Base-by-base conservation (phyloP, 1,140 invertebrate genomes). In the Camponotus pennsylvanicus region DNA sequence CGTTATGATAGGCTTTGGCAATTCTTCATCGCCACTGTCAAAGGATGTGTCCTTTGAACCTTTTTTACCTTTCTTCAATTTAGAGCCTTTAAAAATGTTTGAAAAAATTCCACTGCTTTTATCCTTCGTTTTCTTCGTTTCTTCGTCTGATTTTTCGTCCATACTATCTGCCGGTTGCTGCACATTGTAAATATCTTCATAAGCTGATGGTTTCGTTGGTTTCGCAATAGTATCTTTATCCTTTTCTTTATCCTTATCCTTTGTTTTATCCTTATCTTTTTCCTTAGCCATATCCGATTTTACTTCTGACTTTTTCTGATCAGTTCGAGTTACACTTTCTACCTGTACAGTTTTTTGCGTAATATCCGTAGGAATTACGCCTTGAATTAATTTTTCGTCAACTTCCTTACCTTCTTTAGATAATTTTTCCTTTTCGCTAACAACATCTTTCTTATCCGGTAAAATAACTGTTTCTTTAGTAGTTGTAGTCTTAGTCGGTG, bases 31-130 rank as follows among this genome's bases (percentile, higher is more conserved):
- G 0, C 89, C 91, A 42, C 93, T 93, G 15, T 94, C 93, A 21
- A 93, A 92, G 0, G 93, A 94, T 5, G 87, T 78, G 0, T 95
- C 92, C 45, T 93, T 94, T 2, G 93, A 95, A 37, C 94, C 93
- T 61, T 93, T 94, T 0, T 92, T 93, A 32, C 93, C 92, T 1
- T 92, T 95, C 80, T 92, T 95, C 7, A 91, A 55, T 78, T 95
- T 95, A 0, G 94, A 92, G 34, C 90, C 89, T 76, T 95, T 95
- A 55, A 95, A 95, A 37, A 95, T 94, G 0, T 93, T 93, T 0
- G 94, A 93, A 34, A 95, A 93, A 67, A 94, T 92, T 8, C 92
- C 88, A 3, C 91, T 87, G 13, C 92, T 92, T 82, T 95, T 95
- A 15, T 95, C 94, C 69, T 95, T 95, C 6, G 90, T 52, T 49